Conservation (phyloP, 2,113 vertebrate genomes). For the Dinomys branickii region DNA sequence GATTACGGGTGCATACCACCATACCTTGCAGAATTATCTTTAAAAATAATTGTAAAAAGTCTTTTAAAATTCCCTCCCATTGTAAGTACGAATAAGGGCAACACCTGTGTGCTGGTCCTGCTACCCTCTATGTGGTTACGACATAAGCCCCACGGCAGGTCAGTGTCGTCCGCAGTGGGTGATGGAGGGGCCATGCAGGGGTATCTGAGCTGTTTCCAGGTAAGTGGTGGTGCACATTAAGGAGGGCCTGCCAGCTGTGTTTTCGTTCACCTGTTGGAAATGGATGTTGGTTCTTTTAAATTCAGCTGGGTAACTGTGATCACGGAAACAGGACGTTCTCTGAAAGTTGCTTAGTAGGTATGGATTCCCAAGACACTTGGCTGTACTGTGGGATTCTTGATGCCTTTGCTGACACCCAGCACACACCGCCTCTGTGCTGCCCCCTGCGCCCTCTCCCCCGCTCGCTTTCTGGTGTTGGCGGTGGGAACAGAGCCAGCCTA, state of each 20-base stretch:
- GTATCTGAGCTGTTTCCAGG: background rate
- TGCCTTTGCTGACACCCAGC: background rate
- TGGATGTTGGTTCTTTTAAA: background rate
- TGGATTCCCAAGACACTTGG: background rate
- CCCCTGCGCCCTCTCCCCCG: fast-evolving
- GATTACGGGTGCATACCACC: background rate
- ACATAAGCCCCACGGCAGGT: background rate
- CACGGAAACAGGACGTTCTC: background rate
- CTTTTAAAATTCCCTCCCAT: background rate
- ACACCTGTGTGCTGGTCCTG: fast-evolving
- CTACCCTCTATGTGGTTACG: background rate
- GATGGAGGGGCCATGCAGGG: fast-evolving
- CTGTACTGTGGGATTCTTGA: background rate
- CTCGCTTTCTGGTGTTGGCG: background rate
- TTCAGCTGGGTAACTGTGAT: background rate
- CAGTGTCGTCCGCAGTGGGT: fast-evolving
- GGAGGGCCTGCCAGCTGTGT: background rate
- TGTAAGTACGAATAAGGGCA: background rate
- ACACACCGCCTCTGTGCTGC: background rate
- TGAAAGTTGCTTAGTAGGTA: background rate
- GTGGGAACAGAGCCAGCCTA: background rate
- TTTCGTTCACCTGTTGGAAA: background rate
- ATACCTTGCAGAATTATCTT: background rate
- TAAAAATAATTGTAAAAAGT: background rate
- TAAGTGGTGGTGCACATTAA: background rate